phyloP scores from a whole-genome alignment of 2,113 vertebrate genomes.

The Burhinus oedicnemus region DNA sequence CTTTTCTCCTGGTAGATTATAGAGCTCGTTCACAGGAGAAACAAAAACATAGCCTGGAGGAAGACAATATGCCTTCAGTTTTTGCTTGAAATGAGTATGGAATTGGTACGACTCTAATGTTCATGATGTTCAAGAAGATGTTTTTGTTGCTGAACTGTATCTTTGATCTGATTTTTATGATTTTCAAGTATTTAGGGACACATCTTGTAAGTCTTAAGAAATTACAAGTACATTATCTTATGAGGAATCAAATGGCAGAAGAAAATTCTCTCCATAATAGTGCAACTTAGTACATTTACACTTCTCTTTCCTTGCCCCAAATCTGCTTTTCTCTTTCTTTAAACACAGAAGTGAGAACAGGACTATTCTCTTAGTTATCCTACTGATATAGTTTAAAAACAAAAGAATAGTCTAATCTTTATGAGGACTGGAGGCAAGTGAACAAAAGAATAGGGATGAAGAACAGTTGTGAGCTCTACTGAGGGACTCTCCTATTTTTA shows the following conservation, averaged over 20 bases:
- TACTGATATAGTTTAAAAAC: background rate
- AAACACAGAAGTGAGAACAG: background rate
- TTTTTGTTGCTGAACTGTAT: background rate
- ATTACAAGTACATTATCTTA: background rate
- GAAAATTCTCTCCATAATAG: background rate
- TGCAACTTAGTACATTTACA: background rate
- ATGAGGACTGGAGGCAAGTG: background rate
- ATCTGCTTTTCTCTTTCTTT: background rate
- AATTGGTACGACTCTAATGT: background rate
- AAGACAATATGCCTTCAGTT: slow-evolving; percentile 16
- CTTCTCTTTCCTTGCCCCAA: background rate
- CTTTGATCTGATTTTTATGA: background rate
- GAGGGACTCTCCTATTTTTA: background rate
- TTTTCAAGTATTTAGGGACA: background rate
- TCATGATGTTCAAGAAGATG: background rate
- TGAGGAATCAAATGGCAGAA: background rate
- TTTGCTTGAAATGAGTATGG: background rate
- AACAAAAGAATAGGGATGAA: background rate
- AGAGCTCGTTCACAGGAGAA: slow-evolving; percentile 35
- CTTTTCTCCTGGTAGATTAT: slow-evolving; percentile 33
- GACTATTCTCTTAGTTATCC: background rate
- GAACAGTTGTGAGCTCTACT: background rate
- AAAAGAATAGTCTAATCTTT: background rate
- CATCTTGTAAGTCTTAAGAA: background rate
- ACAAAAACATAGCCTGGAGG: slow-evolving; percentile 42